These are phyloP conservation scores for Drosophila kikkawai DNA, from an alignment of 1,140 invertebrate genomes.

Conservation along the genomic window DNA sequence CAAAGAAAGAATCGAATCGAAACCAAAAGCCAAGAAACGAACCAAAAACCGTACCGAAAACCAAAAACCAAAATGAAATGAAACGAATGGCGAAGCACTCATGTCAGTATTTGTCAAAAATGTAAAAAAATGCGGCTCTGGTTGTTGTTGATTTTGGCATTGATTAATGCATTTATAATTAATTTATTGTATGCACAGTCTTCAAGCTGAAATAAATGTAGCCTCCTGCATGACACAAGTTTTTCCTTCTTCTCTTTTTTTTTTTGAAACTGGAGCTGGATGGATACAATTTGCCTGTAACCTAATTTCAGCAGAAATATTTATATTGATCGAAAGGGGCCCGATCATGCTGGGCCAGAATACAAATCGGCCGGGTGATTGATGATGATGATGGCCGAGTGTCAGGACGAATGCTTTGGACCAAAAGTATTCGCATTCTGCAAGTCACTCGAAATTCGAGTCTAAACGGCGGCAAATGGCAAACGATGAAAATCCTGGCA, in stretches of 20 bases:
- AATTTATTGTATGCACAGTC: slow-evolving; percentile 75
- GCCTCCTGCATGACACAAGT: slow-evolving; percentile 67
- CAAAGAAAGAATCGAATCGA: slow-evolving; percentile 28
- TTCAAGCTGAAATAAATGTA: slow-evolving; percentile 29
- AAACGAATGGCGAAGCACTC: slow-evolving; percentile 61
- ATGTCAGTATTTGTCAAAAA: slow-evolving; percentile 83
- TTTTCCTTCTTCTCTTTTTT: slow-evolving; percentile 14
- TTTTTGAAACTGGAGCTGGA: slow-evolving; percentile 53
- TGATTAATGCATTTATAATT: slow-evolving; percentile 84
- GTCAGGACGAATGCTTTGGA: slow-evolving; percentile 49
- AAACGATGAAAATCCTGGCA: slow-evolving; percentile 64
- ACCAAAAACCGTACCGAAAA: slow-evolving; percentile 21
- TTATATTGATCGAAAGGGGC: slow-evolving; percentile 72
- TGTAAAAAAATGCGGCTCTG: slow-evolving; percentile 32
- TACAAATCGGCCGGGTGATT: slow-evolving; percentile 60
- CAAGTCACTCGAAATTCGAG: slow-evolving; percentile 70
- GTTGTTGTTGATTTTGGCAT: slow-evolving; percentile 68
- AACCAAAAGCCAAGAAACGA: slow-evolving; percentile 15
- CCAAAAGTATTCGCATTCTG: slow-evolving; percentile 44
- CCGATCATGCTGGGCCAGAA: slow-evolving; percentile 44
- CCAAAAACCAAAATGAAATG: slow-evolving; percentile 27
- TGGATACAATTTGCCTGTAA: slow-evolving; percentile 67
- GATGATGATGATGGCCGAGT: slow-evolving; percentile 68
- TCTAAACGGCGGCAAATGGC: slow-evolving; percentile 54
- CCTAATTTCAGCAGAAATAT: slow-evolving; percentile 82